A percentile compares a stretch with the other conserved stretches of the same genome.
Evolutionary conservation across 64 coral and sea anemone species (phyloP).

Genomic region (Actinia tenebrosa): DNA sequence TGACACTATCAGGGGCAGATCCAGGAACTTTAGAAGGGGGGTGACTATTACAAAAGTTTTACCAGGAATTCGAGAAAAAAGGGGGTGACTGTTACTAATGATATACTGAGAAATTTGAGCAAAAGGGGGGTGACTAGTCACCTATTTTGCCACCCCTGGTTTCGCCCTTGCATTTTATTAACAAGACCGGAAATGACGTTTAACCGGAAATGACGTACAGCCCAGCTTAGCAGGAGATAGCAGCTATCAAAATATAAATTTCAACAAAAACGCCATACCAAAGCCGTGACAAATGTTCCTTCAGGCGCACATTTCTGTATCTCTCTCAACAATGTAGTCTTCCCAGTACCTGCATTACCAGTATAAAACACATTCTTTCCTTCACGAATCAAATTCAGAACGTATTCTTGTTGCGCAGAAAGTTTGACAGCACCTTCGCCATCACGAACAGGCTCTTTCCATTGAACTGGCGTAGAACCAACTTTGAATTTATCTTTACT

Average conservation of each 20-base stretch:
- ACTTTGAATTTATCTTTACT: not conserved
- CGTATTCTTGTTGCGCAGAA: slow-evolving; percentile 43
- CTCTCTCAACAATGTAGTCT: slow-evolving; percentile 59
- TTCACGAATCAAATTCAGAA: slow-evolving; percentile 41
- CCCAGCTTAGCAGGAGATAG: too few species aligned
- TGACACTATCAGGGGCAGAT: too few species aligned
- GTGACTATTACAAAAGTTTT: too few species aligned
- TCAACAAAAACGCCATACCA: slow-evolving; percentile 22
- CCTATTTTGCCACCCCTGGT: not conserved
- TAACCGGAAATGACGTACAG: too few species aligned
- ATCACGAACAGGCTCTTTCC: not conserved
- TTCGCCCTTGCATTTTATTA: not conserved
- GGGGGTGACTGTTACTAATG: too few species aligned
- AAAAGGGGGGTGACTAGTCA: too few species aligned
- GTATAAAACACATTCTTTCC: slow-evolving; percentile 66
- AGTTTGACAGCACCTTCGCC: slow-evolving; percentile 23
- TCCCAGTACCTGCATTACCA: slow-evolving; percentile 56
- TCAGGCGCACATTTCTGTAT: slow-evolving; percentile 49
- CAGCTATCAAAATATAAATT: too few species aligned
- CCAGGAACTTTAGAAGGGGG: too few species aligned
- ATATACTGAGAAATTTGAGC: too few species aligned
- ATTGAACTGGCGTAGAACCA: not conserved
- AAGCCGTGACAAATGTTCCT: slow-evolving; percentile 46
- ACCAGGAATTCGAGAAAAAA: too few species aligned
- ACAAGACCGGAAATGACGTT: too few species aligned